phyloP scores from a whole-genome alignment of 37 sponge, comb jelly and placozoan species.

The Agelas oroides region DNA sequence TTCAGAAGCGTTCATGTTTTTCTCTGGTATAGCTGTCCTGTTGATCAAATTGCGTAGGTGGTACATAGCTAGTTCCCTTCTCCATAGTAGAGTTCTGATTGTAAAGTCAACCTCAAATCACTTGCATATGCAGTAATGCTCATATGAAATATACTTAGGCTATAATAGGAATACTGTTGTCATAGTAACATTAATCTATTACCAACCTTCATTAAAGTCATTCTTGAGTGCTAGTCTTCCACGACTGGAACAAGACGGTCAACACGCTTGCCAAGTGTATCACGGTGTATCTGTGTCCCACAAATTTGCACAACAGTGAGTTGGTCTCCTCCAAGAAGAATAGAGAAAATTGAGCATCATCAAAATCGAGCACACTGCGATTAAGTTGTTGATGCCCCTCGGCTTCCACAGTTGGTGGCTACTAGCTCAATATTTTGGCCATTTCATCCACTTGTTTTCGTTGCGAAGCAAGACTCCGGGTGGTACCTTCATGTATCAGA shows the following conservation, averaged over 20 bases:
- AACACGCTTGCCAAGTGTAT: conserved; percentile 2
- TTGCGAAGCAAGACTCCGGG: conserved; percentile 26
- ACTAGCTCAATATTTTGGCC: conserved; percentile 11
- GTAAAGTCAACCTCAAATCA: conserved; percentile 20
- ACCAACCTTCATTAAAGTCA: conserved; percentile 37
- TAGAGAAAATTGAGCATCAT: conserved; percentile 3
- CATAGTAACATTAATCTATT: no score
- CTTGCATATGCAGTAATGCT: no score
- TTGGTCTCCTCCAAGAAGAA: conserved; percentile 46
- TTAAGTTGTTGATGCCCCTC: not conserved
- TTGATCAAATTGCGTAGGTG: conserved; percentile 39
- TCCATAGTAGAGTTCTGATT: conserved; percentile 22
- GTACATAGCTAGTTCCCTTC: conserved; percentile 51
- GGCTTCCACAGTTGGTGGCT: conserved; percentile 11
- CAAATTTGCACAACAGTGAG: conserved; percentile 27
- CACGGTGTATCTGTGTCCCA: conserved; percentile 33
- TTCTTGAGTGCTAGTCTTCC: conserved; percentile 47
- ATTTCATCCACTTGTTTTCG: conserved; percentile 57
- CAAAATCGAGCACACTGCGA: not conserved
- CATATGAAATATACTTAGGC: no score
- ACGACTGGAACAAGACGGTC: conserved; percentile 41
- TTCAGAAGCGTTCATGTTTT: conserved; percentile 53
- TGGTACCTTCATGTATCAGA: no score
- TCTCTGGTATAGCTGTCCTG: conserved; percentile 12
- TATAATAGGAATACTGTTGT: no score